A percentile compares a stretch with the other conserved stretches of the same genome.
Evolutionary conservation across 2,888 invertebrate genomes (phyloP).

Genomic region (Ommatoiulus sabulosus): DNA sequence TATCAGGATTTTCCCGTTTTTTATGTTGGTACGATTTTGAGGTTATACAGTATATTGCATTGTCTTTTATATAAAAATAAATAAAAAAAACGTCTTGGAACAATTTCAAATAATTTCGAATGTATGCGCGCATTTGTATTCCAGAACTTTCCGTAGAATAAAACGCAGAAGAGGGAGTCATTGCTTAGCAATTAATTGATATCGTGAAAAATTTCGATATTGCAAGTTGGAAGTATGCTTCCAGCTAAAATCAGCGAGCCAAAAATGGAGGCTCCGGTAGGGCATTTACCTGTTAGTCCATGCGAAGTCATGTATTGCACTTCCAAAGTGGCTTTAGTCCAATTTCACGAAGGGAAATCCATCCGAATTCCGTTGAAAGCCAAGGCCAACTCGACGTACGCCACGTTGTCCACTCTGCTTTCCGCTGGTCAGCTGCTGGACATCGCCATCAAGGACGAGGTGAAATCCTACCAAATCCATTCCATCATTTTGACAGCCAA

Average conservation of each 20-base stretch:
- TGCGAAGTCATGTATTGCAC: conserved; percentile 37
- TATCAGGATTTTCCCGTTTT: background rate
- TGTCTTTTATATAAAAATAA: background rate
- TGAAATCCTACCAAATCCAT: conserved; percentile 38
- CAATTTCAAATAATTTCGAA: background rate
- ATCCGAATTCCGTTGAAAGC: background rate
- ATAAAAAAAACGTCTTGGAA: too few species aligned
- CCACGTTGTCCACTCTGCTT: background rate
- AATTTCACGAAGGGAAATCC: background rate
- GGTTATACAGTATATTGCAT: background rate
- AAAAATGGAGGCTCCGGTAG: background rate
- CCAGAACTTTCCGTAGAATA: background rate
- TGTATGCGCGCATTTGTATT: background rate
- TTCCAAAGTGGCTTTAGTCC: background rate
- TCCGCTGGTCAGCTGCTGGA: background rate
- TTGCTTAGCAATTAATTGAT: background rate
- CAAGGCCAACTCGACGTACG: background rate
- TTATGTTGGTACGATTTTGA: background rate
- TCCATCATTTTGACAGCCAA: conserved; percentile 8
- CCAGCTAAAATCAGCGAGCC: background rate
- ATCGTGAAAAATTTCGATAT: background rate
- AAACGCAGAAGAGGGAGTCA: background rate
- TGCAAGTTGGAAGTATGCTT: too few species aligned
- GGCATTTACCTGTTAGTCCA: background rate
- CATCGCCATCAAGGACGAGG: conserved; percentile 32